Conservation (phyloP, 2,888 invertebrate species). For the Oscheius sp. region DNA sequence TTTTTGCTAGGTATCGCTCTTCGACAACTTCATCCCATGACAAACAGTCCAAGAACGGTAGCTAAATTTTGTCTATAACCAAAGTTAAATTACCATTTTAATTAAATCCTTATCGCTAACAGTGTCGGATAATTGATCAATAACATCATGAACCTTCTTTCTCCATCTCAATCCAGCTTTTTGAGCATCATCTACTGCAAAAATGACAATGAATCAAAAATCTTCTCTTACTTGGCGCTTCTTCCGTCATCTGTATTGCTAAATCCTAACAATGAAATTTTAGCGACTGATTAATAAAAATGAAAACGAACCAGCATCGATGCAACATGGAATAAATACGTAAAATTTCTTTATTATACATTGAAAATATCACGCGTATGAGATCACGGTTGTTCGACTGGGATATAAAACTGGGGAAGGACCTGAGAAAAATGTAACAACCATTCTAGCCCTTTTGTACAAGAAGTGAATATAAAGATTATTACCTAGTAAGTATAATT, state of each 20-base stretch:
- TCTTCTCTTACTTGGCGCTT: too few species aligned
- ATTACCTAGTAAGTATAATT: slow-evolving; percentile 14
- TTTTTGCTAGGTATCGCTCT: slow-evolving; percentile 40
- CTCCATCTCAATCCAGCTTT: slow-evolving; percentile 2
- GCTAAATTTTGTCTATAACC: slow-evolving; percentile 20
- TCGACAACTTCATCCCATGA: slow-evolving; percentile 51
- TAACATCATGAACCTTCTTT: not conserved
- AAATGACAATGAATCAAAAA: not conserved
- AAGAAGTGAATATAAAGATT: not conserved
- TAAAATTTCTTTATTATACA: slow-evolving; percentile 13
- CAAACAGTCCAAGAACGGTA: slow-evolving; percentile 35
- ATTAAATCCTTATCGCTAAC: not conserved
- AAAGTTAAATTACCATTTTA: not conserved
- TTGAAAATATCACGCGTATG: not conserved
- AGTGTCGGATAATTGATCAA: not conserved
- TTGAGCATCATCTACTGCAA: not conserved
- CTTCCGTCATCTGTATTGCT: too few species aligned
- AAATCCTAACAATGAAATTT: not conserved
- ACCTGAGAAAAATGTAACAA: too few species aligned
- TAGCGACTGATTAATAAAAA: not conserved
- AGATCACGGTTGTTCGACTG: slow-evolving; percentile 16
- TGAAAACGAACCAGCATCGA: not conserved
- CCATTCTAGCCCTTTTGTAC: not conserved
- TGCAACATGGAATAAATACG: not conserved
- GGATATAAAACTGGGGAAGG: slow-evolving; percentile 1